phyloP scores from a whole-genome alignment of 1,140 invertebrate genomes.

The Babylonia areolata region DNA sequence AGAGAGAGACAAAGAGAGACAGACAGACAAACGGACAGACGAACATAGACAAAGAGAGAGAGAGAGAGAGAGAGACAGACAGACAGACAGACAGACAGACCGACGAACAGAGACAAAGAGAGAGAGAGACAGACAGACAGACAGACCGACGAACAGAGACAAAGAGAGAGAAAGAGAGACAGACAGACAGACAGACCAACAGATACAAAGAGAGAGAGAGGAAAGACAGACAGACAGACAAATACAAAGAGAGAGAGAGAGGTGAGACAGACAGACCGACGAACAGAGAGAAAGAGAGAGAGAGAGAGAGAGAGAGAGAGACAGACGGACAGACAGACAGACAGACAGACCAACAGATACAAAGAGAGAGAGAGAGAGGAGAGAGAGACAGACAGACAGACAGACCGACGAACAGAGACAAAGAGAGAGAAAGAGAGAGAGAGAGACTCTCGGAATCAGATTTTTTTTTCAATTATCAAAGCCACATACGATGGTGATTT shows the following conservation, averaged over 20 bases:
- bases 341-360: not conserved
- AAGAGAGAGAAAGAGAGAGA: too few species aligned
- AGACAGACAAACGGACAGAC: not conserved
- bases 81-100: not conserved
- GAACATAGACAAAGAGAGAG: not conserved
- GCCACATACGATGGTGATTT: too few species aligned
- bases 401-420: too few species aligned
- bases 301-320: not conserved
- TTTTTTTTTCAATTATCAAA: too few species aligned
- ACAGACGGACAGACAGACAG: not conserved
- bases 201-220: not conserved
- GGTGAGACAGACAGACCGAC: too few species aligned
- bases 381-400: not conserved
- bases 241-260: too few species aligned
- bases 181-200: not conserved
- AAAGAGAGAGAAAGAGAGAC: not conserved
- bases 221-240: not conserved
- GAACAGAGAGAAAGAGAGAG: not conserved
- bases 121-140: conserved; percentile 1
- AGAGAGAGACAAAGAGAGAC: not conserved
- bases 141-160: not conserved
- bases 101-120: not conserved
- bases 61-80: not conserved
- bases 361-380: not conserved
- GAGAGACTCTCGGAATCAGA: too few species aligned